Base-by-base conservation (phyloP, 2,888 invertebrate genomes). In the Scaptomyza tumidula region DNA sequence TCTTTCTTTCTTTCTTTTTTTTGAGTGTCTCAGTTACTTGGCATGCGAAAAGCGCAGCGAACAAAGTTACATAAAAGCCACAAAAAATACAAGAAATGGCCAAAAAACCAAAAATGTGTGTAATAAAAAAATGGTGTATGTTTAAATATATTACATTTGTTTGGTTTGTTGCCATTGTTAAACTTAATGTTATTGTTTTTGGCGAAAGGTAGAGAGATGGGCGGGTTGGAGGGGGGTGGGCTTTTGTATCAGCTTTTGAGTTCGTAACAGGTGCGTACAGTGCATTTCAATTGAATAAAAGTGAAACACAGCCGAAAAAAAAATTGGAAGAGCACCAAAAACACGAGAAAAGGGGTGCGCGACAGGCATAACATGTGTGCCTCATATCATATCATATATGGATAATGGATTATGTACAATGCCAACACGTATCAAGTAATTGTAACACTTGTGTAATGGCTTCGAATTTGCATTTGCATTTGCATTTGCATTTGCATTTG, bases 261-360 rank as follows among this genome's bases (percentile, higher is more conserved):
- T 76, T 80, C 82, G 80, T 82, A 85, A 84, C 81, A 83, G 84
- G 84, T 84, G 84, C 68, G 66, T 33, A 35, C 13, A 83, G 54
- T 84, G 84, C 84, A 84, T 84, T 84, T 86, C 81, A 84, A 84
- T 86, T 84, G 66, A 71, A n/a, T n/a, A 75, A 39, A 71, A 75
- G 71, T 67, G 75, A 67, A 75, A 68, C 67, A 75, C 62, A 73
- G 54, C 29, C n/a, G n/a, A n/a, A n/a, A n/a, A n/a, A n/a, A n/a
- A 10, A 33, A 33, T 74, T 66, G 52, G 58, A 50, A 53, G 48
- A 74, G 44, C 49, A 31, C 39, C 49, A 56, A 4, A 65, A 35
- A 31, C n/a, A n/a, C n/a, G n/a, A n/a, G n/a, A 19, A 19, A 19
- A 19, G n/a, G n/a, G 19, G 14, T 9, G 14, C 68, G 71, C 75